Percentiles rank a stretch among this genome's conserved stretches.
phyloP scores from a whole-genome alignment of 2,888 invertebrate species.

The Luperina testacea region DNA sequence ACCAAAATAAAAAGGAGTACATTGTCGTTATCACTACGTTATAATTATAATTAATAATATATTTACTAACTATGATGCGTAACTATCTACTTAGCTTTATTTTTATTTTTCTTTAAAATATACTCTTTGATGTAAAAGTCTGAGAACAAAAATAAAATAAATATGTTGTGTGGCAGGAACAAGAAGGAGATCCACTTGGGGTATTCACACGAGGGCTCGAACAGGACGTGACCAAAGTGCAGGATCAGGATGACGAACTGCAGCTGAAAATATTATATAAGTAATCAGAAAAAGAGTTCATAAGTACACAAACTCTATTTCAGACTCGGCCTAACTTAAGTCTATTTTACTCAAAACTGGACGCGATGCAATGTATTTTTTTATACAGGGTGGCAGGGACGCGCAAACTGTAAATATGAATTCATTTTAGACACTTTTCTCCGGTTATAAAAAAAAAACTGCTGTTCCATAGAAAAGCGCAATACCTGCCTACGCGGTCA shows the following conservation, averaged over 20 bases:
- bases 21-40: conserved; percentile 21
- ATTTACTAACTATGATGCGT: conserved; percentile 57
- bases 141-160: conserved; percentile 92
- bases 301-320: neutral
- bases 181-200: conserved; percentile 90
- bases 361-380: neutral
- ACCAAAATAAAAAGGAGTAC: conserved; percentile 30
- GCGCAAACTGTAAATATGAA: no score
- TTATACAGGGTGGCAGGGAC: no score
- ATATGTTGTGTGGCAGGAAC: conserved; percentile 92
- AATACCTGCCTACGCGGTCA: neutral
- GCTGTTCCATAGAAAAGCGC: neutral
- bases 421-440: no score
- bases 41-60: conserved; percentile 34
- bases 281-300: conserved; percentile 2
- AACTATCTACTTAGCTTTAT: conserved; percentile 70
- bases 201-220: conserved; percentile 91
- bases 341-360: neutral
- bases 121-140: conserved; percentile 93
- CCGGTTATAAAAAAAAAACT: neutral
- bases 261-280: conserved; percentile 75
- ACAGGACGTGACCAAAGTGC: conserved; percentile 90
- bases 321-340: neutral
- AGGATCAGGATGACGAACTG: conserved; percentile 92
- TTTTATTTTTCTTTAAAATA: conserved; percentile 85